Percentiles rank a stretch among this genome's conserved stretches.
phyloP scores from a whole-genome alignment of 2,797 vertebrate species.

The Coccyzus lansbergi region DNA sequence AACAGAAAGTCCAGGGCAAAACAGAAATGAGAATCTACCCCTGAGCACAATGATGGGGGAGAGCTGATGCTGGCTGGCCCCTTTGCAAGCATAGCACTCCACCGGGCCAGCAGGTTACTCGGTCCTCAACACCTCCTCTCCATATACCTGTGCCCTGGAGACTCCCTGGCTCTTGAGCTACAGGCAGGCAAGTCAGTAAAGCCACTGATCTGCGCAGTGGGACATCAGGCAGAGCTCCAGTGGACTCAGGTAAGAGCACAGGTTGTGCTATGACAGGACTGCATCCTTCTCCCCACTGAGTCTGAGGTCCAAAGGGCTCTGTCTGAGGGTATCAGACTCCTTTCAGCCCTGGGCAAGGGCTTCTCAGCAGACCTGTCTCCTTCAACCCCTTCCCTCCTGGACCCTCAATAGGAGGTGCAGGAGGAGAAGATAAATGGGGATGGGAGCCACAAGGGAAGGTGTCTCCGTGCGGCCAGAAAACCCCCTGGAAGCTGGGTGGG shows the following conservation, averaged over 20 bases:
- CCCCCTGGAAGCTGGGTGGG: accelerated
- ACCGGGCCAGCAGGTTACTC: accelerated
- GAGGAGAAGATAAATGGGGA: not conserved
- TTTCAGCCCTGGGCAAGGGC: not conserved
- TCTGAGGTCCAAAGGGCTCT: not conserved
- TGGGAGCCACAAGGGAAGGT: not conserved
- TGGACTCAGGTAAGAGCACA: accelerated
- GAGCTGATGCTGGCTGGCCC: accelerated
- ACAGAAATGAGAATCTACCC: not conserved
- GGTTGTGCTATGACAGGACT: no score
- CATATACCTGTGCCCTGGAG: accelerated
- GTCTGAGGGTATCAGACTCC: not conserved
- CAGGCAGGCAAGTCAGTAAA: not conserved
- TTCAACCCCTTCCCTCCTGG: not conserved
- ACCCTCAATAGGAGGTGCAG: accelerated
- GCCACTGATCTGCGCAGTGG: not conserved
- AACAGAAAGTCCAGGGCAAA: not conserved
- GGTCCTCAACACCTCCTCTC: not conserved
- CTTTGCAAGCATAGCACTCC: accelerated
- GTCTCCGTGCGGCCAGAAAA: not conserved
- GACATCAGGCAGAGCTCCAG: not conserved
- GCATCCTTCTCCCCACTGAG: not conserved
- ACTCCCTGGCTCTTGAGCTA: not conserved
- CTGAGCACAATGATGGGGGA: accelerated
- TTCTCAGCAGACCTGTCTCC: not conserved